phyloP scores from a whole-genome alignment of 2,888 invertebrate genomes.

The Chrysopilus asiliformis region DNA sequence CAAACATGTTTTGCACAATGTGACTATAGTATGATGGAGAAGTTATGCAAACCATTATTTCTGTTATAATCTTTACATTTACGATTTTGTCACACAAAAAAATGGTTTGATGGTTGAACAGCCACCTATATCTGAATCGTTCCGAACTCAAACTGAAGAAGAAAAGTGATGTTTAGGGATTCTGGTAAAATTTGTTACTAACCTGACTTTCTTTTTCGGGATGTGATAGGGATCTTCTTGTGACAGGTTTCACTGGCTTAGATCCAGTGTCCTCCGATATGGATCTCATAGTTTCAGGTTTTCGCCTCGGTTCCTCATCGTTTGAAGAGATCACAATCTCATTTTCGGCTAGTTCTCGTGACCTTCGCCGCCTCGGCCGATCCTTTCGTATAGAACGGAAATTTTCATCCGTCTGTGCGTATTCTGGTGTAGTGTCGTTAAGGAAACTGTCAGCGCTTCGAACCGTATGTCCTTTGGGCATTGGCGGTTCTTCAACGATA shows the following conservation, averaged over 20 bases:
- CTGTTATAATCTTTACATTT: no score
- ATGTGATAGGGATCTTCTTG: slow-evolving; percentile 33
- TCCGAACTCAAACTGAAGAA: no score
- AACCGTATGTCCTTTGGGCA: slow-evolving; percentile 1
- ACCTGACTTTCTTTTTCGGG: slow-evolving; percentile 34
- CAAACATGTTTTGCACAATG: no score
- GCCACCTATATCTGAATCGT: no score
- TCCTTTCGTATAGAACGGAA: slow-evolving; percentile 14
- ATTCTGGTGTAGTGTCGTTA: slow-evolving; percentile 11
- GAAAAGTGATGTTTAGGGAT: no score
- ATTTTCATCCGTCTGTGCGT: slow-evolving; percentile 16
- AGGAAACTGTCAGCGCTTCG: slow-evolving; percentile 16
- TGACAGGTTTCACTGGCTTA: slow-evolving; percentile 27
- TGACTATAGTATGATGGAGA: no score
- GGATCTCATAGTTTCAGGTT: slow-evolving; percentile 33
- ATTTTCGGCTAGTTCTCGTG: slow-evolving; percentile 15
- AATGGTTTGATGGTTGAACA: no score
- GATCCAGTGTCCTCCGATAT: slow-evolving; percentile 33
- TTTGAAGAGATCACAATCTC: slow-evolving; percentile 10
- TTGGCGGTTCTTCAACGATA: slow-evolving; percentile 22
- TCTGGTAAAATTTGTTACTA: no score
- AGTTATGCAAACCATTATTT: no score
- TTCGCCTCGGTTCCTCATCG: slow-evolving; percentile 19
- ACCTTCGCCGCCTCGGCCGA: slow-evolving; percentile 14
- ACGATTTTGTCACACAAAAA: no score